These are phyloP conservation scores for Lutjanus erythropterus DNA, from an alignment of 2,113 vertebrate species.

Conservation along the genomic window DNA sequence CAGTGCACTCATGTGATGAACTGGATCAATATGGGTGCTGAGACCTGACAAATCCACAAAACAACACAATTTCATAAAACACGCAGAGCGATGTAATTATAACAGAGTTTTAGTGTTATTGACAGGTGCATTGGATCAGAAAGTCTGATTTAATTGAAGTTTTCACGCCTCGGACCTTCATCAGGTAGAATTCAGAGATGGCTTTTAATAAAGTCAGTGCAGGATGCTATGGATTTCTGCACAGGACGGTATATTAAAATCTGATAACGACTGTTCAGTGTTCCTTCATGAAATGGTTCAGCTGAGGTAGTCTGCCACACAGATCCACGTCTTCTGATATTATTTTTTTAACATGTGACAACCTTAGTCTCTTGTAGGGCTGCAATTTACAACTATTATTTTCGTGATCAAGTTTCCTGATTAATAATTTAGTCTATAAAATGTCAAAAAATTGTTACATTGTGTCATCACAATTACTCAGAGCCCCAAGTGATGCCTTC, in stretches of 20 bases:
- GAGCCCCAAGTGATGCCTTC: no score
- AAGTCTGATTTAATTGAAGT: neutral
- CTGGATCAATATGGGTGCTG: neutral
- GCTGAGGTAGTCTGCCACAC: neutral
- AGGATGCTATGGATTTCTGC: neutral
- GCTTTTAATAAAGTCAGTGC: neutral
- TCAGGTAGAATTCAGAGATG: neutral
- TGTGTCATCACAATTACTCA: no score
- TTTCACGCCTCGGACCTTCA: neutral
- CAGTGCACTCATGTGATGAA: neutral
- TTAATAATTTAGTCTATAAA: no score
- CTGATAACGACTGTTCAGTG: neutral
- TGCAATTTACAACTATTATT: no score
- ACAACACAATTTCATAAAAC: neutral
- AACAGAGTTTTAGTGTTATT: neutral
- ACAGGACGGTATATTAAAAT: neutral
- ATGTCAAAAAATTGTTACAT: no score
- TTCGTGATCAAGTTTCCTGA: no score
- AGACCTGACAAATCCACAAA: neutral
- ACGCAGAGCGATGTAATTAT: neutral
- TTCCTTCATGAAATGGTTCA: neutral
- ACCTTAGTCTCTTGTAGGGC: no score
- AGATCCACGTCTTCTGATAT: slow-evolving; percentile 1
- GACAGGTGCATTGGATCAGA: neutral
- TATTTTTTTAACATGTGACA: neutral